A percentile compares a stretch with the other conserved stretches of the same genome.
These are phyloP conservation scores for Ptychadena robeensis DNA, from an alignment of 2,797 vertebrate species.

Conservation along the genomic window DNA sequence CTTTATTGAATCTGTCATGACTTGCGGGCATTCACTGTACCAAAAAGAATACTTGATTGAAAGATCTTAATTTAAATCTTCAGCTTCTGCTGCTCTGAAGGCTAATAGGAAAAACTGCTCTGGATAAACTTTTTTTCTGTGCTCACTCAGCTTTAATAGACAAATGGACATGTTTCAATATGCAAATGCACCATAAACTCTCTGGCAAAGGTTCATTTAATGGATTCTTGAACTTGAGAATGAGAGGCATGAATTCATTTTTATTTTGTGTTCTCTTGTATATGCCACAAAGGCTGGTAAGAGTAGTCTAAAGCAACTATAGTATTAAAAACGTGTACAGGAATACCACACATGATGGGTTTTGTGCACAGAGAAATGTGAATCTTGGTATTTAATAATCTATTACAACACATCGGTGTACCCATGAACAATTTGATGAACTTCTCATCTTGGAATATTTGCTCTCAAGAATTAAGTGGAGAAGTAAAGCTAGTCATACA, in stretches of 20 bases:
- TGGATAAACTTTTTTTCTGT: background rate
- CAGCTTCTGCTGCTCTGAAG: slow-evolving; percentile 4
- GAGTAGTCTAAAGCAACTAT: background rate
- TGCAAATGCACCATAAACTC: slow-evolving; percentile 9
- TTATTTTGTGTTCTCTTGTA: background rate
- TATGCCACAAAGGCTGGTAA: background rate
- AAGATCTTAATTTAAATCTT: slow-evolving; percentile 14
- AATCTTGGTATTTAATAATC: no score
- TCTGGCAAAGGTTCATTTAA: background rate
- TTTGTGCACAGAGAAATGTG: no score
- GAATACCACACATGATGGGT: background rate
- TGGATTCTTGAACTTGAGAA: background rate
- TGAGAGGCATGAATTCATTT: background rate
- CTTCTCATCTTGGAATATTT: no score
- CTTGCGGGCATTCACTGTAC: slow-evolving; percentile 29
- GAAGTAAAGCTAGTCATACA: no score
- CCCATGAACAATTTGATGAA: no score
- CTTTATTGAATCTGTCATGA: slow-evolving; percentile 36
- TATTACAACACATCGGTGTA: no score
- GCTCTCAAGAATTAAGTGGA: no score
- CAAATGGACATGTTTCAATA: slow-evolving; percentile 24
- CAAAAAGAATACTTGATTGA: slow-evolving; percentile 41
- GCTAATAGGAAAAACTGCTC: background rate
- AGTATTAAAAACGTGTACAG: background rate
- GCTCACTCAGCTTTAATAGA: background rate